Conservation (phyloP, 2,888 invertebrate genomes). For the Drosophila gaucha region DNA sequence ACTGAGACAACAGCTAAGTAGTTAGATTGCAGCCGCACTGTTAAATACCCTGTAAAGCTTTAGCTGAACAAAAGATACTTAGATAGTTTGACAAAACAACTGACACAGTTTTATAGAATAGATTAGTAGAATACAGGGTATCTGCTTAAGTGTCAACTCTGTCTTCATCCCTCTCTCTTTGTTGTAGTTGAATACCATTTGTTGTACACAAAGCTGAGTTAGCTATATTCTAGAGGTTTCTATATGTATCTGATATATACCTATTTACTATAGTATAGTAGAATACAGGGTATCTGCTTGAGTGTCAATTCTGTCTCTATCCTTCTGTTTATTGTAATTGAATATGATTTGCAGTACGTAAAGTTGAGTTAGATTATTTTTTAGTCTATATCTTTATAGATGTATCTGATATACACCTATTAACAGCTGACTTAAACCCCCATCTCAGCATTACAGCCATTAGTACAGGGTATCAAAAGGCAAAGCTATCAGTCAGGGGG, state of each 20-base stretch:
- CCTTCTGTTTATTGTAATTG: not conserved
- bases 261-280: not conserved
- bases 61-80: too few species aligned
- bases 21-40: not conserved
- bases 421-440: not conserved
- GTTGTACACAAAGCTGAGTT: too few species aligned
- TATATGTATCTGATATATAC: not conserved
- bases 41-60: not conserved
- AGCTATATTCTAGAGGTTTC: not conserved
- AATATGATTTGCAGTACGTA: too few species aligned
- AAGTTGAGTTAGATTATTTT: too few species aligned
- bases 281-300: not conserved
- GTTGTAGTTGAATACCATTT: not conserved
- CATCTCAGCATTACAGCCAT: too few species aligned
- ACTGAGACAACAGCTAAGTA: slow-evolving; percentile 20
- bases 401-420: not conserved
- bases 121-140: not conserved
- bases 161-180: not conserved
- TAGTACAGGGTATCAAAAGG: slow-evolving; percentile 11
- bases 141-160: not conserved
- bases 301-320: not conserved
- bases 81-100: too few species aligned
- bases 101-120: too few species aligned
- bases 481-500: slow-evolving; percentile 12
- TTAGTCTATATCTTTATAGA: not conserved